phyloP scores from a whole-genome alignment of 2,797 vertebrate species.

The Poecilia picta region DNA sequence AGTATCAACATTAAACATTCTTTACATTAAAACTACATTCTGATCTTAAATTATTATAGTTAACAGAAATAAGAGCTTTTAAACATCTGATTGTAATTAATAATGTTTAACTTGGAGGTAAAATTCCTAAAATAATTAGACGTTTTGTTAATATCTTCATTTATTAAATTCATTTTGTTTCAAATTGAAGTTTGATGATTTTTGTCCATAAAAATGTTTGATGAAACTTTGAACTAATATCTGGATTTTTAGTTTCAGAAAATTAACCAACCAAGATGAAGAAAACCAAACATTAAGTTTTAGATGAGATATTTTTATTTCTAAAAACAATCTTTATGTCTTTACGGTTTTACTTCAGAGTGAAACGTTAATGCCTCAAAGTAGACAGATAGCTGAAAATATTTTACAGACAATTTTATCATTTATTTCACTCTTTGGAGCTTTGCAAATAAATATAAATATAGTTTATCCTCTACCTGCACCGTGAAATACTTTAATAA shows the following conservation, averaged over 20 bases:
- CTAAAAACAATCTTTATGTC: not conserved
- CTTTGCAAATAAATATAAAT: not conserved
- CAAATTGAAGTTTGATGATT: not conserved
- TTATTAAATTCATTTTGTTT: not conserved
- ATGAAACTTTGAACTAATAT: not conserved
- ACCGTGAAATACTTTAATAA: conserved; percentile 22
- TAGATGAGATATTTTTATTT: not conserved
- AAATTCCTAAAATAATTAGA: too few species aligned
- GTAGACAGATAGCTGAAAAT: not conserved
- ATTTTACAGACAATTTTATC: not conserved
- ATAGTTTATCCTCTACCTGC: not conserved
- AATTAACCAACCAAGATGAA: not conserved
- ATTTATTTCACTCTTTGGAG: not conserved
- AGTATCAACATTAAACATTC: too few species aligned
- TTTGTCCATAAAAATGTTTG: not conserved
- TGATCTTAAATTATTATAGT: too few species aligned
- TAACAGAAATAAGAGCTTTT: too few species aligned
- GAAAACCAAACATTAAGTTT: not conserved
- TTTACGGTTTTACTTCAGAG: not conserved
- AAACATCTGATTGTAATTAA: too few species aligned
- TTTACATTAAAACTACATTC: too few species aligned
- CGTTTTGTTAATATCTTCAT: not conserved
- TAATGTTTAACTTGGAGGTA: too few species aligned
- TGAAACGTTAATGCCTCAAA: not conserved
- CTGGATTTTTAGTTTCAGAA: not conserved